Evolutionary conservation across 2,113 vertebrate species (phyloP).

Genomic region (Struthidea cinerea): DNA sequence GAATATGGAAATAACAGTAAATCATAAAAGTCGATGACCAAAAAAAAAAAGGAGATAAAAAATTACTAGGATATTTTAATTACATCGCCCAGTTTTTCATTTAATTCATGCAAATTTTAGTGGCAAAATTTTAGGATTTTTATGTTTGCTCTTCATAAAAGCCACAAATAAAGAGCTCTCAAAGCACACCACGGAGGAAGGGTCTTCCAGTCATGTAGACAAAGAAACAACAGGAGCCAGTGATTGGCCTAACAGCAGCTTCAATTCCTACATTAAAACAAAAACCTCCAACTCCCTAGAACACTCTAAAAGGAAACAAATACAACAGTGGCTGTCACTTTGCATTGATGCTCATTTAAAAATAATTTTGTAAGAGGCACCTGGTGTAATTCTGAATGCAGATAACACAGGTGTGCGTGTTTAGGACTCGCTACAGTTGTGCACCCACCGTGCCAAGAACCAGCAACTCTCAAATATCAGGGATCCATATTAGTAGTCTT

Average conservation of each 20-base stretch:
- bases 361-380: neutral
- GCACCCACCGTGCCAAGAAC: neutral
- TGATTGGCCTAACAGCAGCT: neutral
- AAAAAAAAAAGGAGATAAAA: neutral
- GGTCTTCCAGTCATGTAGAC: neutral
- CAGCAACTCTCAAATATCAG: neutral
- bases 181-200: neutral
- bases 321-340: neutral
- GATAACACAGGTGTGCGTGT: neutral
- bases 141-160: neutral
- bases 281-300: neutral
- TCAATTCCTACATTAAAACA: neutral
- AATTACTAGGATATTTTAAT: neutral
- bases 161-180: neutral
- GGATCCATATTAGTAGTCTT: neutral
- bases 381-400: neutral
- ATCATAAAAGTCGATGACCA: neutral
- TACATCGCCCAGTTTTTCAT: neutral
- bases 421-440: neutral
- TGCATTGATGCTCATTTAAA: neutral
- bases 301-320: neutral
- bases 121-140: neutral
- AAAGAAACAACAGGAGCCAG: neutral
- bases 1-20: neutral
- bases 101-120: neutral